Percentiles rank a stretch among this genome's conserved stretches.
These are phyloP conservation scores for Garra rufa DNA, from an alignment of 2,113 vertebrate species.

Conservation along the genomic window DNA sequence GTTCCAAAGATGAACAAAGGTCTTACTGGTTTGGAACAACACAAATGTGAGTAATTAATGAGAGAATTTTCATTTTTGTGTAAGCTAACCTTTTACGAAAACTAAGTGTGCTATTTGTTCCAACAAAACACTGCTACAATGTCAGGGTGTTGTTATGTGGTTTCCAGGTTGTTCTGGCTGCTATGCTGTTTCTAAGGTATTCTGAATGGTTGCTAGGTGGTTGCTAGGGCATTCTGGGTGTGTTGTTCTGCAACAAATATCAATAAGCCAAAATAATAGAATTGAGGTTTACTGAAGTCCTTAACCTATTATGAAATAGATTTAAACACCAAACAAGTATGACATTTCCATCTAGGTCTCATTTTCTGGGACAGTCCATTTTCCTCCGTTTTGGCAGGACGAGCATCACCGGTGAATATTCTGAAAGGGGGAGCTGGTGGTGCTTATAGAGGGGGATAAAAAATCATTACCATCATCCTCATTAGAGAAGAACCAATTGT, in stretches of 20 bases:
- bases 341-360: neutral
- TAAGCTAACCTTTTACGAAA: no score
- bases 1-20: no score
- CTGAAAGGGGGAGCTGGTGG: constrained; percentile 56
- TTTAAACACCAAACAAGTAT: neutral
- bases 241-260: neutral
- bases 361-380: constrained; percentile 9
- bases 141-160: neutral
- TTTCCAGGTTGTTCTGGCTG: no score
- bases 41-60: no score
- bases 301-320: neutral
- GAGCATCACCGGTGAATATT: constrained; percentile 42
- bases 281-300: neutral
- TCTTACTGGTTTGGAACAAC: no score
- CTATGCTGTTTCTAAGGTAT: no score
- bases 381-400: constrained; percentile 36
- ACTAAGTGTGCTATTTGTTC: neutral
- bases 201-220: no score
- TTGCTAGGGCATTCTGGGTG: neutral
- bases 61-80: no score
- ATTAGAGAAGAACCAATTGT: constrained; percentile 72
- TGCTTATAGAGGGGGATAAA: constrained; percentile 53
- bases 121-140: neutral
- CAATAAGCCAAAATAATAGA: neutral
- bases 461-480: constrained; percentile 79